Evolutionary conservation across 1,140 invertebrate genomes (phyloP).

Genomic region (Drosophila sp.): DNA sequence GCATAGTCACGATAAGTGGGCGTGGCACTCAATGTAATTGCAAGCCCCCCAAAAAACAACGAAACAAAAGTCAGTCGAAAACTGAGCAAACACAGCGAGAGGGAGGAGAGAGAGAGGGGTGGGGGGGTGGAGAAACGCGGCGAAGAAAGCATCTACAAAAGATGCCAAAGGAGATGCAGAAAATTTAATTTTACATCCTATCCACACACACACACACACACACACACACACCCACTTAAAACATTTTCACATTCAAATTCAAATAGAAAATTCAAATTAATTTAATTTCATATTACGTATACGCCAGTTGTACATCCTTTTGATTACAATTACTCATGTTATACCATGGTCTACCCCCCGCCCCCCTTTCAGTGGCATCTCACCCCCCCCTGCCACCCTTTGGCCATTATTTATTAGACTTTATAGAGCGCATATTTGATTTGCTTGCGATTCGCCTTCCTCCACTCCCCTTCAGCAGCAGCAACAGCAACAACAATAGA

Average conservation of each 20-base stretch:
- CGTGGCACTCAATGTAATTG: slow-evolving; percentile 39
- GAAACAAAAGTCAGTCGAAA: slow-evolving; percentile 9
- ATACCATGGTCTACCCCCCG: neutral
- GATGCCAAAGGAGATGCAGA: neutral
- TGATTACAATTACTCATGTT: slow-evolving; percentile 14
- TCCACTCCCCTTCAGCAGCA: neutral
- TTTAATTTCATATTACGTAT: slow-evolving; percentile 44
- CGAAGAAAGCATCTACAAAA: no score
- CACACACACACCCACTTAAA: neutral
- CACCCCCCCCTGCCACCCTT: slow-evolving; percentile 23
- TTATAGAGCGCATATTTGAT: slow-evolving; percentile 51
- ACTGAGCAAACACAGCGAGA: neutral
- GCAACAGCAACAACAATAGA: slow-evolving; percentile 13
- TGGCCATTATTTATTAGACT: slow-evolving; percentile 49
- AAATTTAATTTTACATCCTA: neutral
- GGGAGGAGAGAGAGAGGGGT: no score
- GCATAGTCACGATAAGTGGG: slow-evolving; percentile 1
- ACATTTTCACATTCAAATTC: slow-evolving; percentile 13
- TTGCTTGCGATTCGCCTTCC: slow-evolving; percentile 31
- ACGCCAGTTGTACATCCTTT: neutral
- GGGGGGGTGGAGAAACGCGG: neutral
- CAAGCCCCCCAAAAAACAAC: neutral
- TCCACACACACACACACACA: neutral
- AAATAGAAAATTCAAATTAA: slow-evolving; percentile 50
- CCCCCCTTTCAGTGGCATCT: neutral